Conservation (phyloP, 2,888 invertebrate species). For the Lycophotia porphyrea region DNA sequence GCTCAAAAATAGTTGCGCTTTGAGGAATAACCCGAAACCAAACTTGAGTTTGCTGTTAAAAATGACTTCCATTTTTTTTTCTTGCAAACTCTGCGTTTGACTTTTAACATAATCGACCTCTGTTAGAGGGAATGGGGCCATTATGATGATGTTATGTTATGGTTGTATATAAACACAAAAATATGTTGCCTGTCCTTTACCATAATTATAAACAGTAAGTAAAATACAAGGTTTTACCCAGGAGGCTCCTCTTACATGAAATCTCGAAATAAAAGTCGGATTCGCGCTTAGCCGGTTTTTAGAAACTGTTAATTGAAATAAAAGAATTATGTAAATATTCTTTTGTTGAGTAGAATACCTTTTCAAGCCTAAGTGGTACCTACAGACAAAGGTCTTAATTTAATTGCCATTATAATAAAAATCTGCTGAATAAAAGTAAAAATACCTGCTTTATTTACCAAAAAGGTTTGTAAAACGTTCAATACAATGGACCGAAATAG, state of each 20-base stretch:
- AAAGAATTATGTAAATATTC: slow-evolving; percentile 6
- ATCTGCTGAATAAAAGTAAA: background rate
- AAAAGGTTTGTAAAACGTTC: too few relatives aligned
- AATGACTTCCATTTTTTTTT: too few relatives aligned
- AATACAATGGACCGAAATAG: background rate
- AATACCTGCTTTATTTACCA: too few relatives aligned
- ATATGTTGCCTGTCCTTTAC: background rate
- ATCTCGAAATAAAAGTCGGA: background rate
- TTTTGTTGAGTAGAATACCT: slow-evolving; percentile 6
- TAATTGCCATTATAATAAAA: background rate
- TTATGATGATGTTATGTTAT: background rate
- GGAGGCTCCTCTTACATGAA: background rate
- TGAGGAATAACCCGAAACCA: too few relatives aligned
- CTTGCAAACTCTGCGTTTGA: too few relatives aligned
- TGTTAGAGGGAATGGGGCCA: too few relatives aligned
- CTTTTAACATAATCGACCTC: too few relatives aligned
- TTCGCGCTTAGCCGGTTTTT: background rate
- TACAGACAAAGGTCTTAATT: background rate
- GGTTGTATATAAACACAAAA: background rate
- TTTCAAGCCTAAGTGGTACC: slow-evolving; percentile 18
- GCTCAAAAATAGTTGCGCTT: too few relatives aligned
- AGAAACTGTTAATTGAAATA: slow-evolving; percentile 14
- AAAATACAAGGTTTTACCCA: background rate
- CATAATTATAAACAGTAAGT: background rate
- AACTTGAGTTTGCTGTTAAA: too few relatives aligned